Base-by-base conservation (phyloP, 2,888 invertebrate species). In the Cosmia trapezina region DNA sequence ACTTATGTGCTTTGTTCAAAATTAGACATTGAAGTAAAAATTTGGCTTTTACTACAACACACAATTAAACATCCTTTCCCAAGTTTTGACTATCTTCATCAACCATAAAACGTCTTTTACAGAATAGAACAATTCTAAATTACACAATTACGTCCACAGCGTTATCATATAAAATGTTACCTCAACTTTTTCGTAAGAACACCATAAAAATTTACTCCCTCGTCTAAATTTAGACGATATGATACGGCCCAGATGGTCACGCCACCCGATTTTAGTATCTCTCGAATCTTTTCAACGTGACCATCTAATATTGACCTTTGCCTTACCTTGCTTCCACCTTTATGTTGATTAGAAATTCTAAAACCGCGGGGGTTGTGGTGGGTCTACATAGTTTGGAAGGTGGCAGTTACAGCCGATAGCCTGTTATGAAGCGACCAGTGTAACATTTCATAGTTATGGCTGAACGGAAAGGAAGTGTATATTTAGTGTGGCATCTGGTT, bases 171-270 rank as follows among this genome's bases (percentile, higher is more conserved):
- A 85, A 87, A 90, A 88, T 82, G 85, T 87, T 86, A 88, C 90
- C 87, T 89, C 88, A 86, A 88, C 79, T 86, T 89, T 92, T 93
- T 92, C 87, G 91, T 92, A 92, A 93, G 91, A 91, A 87, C 83
- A 86, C 86, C 92, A 93, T 95, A 94, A 95, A 94, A 93, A 91
- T 92, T 92, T 92, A 94, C 94, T 90, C 90, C 89, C 91, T 88
- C 90, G 86, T 91, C 94, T 94, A 95, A 92, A 94, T 95, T 93
- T 95, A 95, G 95, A 93, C 88, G 90, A 91, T 92, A 92, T 94
- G 94, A 95, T 94, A 95, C 90, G 91, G 90, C 91, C 93, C 95
- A 96, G 95, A 96, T 95, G 96, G 95, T 95, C 94, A 95, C 89
- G 93, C 92, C 89, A 90, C 92, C 93, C 93, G 93, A 95, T 94